phyloP scores from a whole-genome alignment of 2,113 vertebrate species.

The Scolopax mira region DNA sequence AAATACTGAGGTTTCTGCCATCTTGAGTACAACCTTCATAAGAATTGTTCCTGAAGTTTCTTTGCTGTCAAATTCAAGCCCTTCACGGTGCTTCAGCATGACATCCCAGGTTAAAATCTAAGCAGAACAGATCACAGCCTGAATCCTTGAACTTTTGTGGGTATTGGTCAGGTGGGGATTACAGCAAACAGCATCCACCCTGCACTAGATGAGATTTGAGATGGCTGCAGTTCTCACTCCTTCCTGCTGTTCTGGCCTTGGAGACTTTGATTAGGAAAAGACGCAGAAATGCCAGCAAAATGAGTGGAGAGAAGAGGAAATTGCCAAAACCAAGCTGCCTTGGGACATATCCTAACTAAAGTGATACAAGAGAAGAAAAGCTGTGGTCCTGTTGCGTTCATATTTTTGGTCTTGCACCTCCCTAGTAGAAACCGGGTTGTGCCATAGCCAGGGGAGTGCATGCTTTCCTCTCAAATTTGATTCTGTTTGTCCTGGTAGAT shows the following conservation, averaged over 20 bases:
- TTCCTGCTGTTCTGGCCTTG: background rate
- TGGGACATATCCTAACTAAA: background rate
- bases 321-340: background rate
- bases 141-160: background rate
- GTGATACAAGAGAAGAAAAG: background rate
- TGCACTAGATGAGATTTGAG: background rate
- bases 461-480: background rate
- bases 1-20: conserved; percentile 56
- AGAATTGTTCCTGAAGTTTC: conserved; percentile 16
- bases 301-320: background rate
- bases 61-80: conserved; percentile 20
- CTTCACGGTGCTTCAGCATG: background rate
- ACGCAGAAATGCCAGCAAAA: background rate
- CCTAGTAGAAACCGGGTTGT: background rate
- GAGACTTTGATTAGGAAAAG: conserved; percentile 1
- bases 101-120: conserved; percentile 4
- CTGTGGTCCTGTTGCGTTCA: background rate
- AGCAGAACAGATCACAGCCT: background rate
- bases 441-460: background rate
- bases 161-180: background rate
- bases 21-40: conserved; percentile 21
- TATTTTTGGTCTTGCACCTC: background rate
- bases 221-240: background rate
- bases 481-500: background rate
- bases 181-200: background rate